phyloP scores from a whole-genome alignment of 2,797 vertebrate species.

The Tangara arthus region DNA sequence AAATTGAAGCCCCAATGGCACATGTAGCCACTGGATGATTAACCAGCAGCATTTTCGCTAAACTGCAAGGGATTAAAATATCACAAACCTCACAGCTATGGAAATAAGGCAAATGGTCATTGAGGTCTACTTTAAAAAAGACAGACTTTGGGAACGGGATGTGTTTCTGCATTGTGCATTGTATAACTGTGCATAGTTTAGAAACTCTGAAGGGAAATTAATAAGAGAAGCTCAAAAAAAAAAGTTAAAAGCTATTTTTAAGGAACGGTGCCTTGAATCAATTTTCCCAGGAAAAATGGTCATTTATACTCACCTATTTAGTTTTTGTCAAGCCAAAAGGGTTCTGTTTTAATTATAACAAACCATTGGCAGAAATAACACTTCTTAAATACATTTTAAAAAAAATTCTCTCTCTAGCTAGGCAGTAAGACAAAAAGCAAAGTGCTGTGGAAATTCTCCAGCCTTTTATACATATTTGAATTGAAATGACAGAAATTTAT shows the following conservation, averaged over 20 bases:
- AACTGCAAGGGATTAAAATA: not conserved
- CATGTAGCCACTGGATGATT: not conserved
- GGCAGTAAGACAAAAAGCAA: not conserved
- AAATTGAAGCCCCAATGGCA: not conserved
- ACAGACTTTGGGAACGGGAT: not conserved
- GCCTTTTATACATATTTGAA: not conserved
- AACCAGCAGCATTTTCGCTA: not conserved
- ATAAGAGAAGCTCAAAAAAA: not conserved
- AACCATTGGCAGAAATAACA: not conserved
- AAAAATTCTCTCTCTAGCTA: not conserved
- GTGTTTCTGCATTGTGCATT: not conserved
- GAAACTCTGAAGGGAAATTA: not conserved
- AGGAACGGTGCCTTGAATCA: not conserved
- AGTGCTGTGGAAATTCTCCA: not conserved
- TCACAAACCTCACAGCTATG: not conserved
- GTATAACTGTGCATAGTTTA: not conserved
- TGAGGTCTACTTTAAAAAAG: not conserved
- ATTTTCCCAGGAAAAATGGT: not conserved
- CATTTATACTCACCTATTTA: not conserved
- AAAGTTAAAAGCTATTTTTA: not conserved
- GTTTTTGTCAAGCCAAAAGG: not conserved
- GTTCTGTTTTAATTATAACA: not conserved
- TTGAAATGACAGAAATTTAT: not conserved
- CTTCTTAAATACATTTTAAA: not conserved
- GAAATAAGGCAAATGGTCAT: not conserved